Evolutionary conservation across 1,140 invertebrate species (phyloP).

Genomic region (Neuroterus valhalla): DNA sequence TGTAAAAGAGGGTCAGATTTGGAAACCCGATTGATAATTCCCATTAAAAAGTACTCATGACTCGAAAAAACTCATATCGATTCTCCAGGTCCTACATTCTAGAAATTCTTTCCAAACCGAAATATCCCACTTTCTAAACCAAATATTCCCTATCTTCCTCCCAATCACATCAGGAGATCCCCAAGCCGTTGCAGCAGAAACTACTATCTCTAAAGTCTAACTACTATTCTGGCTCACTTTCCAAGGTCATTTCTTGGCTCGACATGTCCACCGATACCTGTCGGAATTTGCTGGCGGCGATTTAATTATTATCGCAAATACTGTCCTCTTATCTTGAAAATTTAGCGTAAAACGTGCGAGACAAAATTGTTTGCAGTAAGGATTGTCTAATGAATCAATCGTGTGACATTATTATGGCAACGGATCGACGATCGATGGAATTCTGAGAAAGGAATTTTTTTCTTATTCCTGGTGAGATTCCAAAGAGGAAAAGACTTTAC

Average conservation of each 20-base stretch:
- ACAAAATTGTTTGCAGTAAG: background rate
- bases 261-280: slow-evolving; percentile 10
- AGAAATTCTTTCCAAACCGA: background rate
- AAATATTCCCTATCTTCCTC: background rate
- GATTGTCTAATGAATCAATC: background rate
- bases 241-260: slow-evolving; percentile 19
- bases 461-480: background rate
- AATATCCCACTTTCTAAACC: slow-evolving; percentile 1
- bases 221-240: slow-evolving; percentile 29
- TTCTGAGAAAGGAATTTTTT: background rate
- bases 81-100: background rate
- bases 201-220: slow-evolving; percentile 18
- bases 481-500: no score
- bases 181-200: slow-evolving; percentile 23
- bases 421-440: background rate
- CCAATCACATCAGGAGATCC: slow-evolving; percentile 18
- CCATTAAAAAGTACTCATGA: no score
- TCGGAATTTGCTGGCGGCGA: slow-evolving; percentile 8
- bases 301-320: slow-evolving; percentile 6
- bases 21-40: no score
- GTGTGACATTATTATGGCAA: background rate
- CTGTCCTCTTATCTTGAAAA: background rate
- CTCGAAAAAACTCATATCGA: background rate
- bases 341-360: no score
- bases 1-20: no score